Percentiles rank a stretch among this genome's conserved stretches.
Conservation (phyloP, 2,797 vertebrate genomes). For the Spondyliosoma cantharus region DNA sequence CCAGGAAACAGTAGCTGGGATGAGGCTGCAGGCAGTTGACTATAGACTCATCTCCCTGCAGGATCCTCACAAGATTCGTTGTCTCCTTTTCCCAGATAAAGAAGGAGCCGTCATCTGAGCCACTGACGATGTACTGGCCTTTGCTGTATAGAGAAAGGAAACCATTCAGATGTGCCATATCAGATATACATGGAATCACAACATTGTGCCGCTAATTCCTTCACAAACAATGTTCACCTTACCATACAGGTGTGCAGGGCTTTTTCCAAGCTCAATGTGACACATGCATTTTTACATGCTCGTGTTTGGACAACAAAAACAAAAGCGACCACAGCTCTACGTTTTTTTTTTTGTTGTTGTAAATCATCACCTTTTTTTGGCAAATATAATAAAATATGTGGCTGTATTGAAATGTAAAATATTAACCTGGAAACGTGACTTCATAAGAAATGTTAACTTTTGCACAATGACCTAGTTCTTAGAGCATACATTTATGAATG, state of each 20-base stretch:
- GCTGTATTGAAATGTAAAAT: background rate
- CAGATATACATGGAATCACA: too few relatives aligned
- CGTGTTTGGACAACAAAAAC: too few relatives aligned
- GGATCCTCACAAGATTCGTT: conserved; percentile 94
- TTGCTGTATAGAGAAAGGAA: conserved; percentile 84
- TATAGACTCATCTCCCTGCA: conserved; percentile 98
- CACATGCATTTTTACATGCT: too few relatives aligned
- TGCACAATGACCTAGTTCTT: too few relatives aligned
- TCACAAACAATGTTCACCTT: too few relatives aligned
- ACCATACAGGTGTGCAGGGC: too few relatives aligned
- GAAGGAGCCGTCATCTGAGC: conserved; percentile 98
- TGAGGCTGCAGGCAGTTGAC: conserved; percentile 99
- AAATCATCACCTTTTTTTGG: background rate
- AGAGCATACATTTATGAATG: conserved; percentile 2
- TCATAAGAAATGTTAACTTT: background rate
- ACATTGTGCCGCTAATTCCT: too few relatives aligned
- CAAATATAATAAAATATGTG: background rate
- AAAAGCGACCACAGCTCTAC: background rate
- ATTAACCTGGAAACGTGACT: background rate
- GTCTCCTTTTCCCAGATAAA: conserved; percentile 99
- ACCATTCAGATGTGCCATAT: conserved; percentile 64
- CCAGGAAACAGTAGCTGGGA: conserved; percentile 97
- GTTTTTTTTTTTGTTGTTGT: background rate
- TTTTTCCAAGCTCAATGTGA: too few relatives aligned
- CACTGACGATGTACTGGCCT: conserved; percentile 97